Evolutionary conservation across 1,140 invertebrate species (phyloP).

Genomic region (Mactra quadrangularis): DNA sequence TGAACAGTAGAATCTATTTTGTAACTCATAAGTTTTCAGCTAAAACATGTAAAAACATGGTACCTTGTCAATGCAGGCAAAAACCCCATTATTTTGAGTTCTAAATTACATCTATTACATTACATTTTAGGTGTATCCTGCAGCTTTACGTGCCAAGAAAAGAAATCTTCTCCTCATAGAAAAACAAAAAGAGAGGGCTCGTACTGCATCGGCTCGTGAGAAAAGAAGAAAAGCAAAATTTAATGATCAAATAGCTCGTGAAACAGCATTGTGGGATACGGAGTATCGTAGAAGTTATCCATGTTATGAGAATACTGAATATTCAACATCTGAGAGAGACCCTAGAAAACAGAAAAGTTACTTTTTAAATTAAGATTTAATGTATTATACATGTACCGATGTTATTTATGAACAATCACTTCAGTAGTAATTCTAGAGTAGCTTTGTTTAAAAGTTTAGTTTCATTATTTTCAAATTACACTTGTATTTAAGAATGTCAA

Average conservation of each 20-base stretch:
- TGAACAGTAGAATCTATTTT: too few relatives aligned
- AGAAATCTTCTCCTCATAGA: conserved; percentile 41
- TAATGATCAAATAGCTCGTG: conserved; percentile 40
- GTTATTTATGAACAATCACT: too few relatives aligned
- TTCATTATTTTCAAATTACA: too few relatives aligned
- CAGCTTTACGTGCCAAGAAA: conserved; percentile 52
- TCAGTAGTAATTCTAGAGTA: too few relatives aligned
- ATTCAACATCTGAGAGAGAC: conserved; percentile 33
- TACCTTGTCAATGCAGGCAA: too few relatives aligned
- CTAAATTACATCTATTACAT: too few relatives aligned
- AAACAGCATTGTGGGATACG: conserved; percentile 52
- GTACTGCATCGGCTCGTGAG: conserved; percentile 51
- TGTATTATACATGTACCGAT: background rate
- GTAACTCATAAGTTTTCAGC: too few relatives aligned
- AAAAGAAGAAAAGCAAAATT: conserved; percentile 45
- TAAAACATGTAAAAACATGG: too few relatives aligned
- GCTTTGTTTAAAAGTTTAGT: too few relatives aligned
- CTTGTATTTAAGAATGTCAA: too few relatives aligned
- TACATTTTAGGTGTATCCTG: conserved; percentile 39
- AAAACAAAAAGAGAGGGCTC: conserved; percentile 26
- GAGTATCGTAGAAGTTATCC: conserved; percentile 58
- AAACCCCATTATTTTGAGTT: too few relatives aligned
- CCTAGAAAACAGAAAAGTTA: conserved; percentile 51
- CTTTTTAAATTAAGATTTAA: conserved; percentile 26
- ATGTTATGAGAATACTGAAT: conserved; percentile 50